These are phyloP conservation scores for Drosophila tani DNA, from an alignment of 1,140 invertebrate species.

Conservation along the genomic window DNA sequence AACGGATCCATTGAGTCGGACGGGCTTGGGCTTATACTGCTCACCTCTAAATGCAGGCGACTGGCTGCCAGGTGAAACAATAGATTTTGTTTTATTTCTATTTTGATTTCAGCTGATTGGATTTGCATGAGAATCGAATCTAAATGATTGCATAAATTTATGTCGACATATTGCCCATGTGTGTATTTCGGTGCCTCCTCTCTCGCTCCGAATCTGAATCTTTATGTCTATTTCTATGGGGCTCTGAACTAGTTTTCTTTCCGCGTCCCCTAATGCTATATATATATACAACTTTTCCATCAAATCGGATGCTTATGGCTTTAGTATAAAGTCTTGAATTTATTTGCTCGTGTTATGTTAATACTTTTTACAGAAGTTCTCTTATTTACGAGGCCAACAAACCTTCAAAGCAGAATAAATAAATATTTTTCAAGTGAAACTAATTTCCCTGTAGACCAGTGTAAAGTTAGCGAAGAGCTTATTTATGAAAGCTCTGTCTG, in stretches of 20 bases:
- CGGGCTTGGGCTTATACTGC: constrained; percentile 11
- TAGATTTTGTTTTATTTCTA: constrained; percentile 51
- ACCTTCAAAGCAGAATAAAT: neutral
- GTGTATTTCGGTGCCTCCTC: constrained; percentile 54
- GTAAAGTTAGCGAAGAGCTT: constrained; percentile 28
- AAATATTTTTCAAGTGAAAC: neutral
- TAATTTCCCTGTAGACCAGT: constrained; percentile 13
- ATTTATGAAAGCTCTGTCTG: constrained; percentile 9
- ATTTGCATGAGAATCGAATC: constrained; percentile 82
- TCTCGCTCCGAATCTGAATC: constrained; percentile 47
- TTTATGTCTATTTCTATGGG: constrained; percentile 28
- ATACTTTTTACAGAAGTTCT: constrained; percentile 20
- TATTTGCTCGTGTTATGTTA: constrained; percentile 32
- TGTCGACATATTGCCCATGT: constrained; percentile 59
- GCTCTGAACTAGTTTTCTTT: constrained; percentile 73
- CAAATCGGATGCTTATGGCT: neutral
- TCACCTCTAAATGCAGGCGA: constrained; percentile 59
- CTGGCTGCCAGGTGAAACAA: constrained; percentile 41
- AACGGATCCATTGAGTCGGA: constrained; percentile 31
- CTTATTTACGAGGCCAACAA: constrained; percentile 12
- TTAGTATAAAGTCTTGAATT: constrained; percentile 8
- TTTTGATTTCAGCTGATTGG: constrained; percentile 55
- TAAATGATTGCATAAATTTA: constrained; percentile 81
- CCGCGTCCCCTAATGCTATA: constrained; percentile 18
- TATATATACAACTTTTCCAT: constrained; percentile 27